Conservation (phyloP, 2,888 invertebrate species). For the Cerastis rubricosa region DNA sequence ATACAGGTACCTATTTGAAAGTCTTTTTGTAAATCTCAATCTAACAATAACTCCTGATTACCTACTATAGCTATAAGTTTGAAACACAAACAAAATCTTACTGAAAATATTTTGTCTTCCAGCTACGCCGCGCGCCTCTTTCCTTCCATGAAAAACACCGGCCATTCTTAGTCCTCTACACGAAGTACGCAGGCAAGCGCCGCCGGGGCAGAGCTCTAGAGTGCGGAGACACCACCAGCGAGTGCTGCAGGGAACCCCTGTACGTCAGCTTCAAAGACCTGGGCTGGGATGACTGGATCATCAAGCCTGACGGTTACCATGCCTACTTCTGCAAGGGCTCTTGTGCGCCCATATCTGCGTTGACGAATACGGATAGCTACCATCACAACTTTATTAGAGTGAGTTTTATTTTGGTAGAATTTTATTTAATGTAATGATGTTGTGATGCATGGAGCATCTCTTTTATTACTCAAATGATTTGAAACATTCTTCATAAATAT, state of each 20-base stretch:
- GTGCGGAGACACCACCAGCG: conserved; percentile 92
- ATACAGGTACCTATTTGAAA: neutral
- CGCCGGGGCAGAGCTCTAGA: conserved; percentile 92
- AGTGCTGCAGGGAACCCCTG: conserved; percentile 96
- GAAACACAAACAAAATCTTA: conserved; percentile 17
- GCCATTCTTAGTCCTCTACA: conserved; percentile 95
- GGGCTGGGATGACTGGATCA: conserved; percentile 97
- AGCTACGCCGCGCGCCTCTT: conserved; percentile 92
- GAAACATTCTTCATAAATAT: neutral
- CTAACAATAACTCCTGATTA: neutral
- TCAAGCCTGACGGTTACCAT: conserved; percentile 95
- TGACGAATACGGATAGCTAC: conserved; percentile 90
- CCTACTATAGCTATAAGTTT: neutral
- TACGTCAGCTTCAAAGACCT: conserved; percentile 96
- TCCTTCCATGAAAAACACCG: conserved; percentile 93
- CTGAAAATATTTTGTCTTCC: conserved; percentile 59
- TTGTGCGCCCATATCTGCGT: conserved; percentile 93
- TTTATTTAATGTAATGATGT: neutral
- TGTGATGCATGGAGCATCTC: neutral
- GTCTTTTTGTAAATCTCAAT: neutral
- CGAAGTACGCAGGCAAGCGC: conserved; percentile 93
- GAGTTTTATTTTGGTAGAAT: conserved; percentile 73
- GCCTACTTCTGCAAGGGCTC: conserved; percentile 97
- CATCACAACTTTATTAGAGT: conserved; percentile 95
- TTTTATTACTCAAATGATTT: neutral